Evolutionary conservation across 2,113 vertebrate species (phyloP).

Genomic region (Macquaria ambigua): DNA sequence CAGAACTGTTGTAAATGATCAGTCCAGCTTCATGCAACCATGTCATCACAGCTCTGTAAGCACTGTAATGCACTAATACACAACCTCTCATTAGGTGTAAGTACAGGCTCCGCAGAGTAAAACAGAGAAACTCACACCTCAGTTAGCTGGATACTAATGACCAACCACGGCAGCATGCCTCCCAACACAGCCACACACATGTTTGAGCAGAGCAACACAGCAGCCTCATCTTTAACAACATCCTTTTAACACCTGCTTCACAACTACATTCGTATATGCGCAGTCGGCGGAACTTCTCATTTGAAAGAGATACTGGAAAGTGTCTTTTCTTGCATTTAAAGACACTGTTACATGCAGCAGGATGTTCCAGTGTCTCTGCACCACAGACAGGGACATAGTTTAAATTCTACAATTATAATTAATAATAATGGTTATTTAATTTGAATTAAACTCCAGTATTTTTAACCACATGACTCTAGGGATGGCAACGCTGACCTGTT

Average conservation of each 20-base stretch:
- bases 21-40: constrained; percentile 11
- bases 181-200: constrained; percentile 9
- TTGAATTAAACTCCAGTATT: not conserved
- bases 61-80: constrained; percentile 34
- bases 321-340: not conserved
- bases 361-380: not conserved
- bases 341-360: not conserved
- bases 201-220: constrained; percentile 27
- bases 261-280: not conserved
- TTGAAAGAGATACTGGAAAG: constrained; percentile 8
- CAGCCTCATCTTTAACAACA: constrained; percentile 56
- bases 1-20: constrained; percentile 22
- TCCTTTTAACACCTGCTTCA: constrained; percentile 65
- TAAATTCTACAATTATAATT: not conserved
- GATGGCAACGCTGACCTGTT: no score
- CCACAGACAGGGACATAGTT: not conserved
- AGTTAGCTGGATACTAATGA: constrained; percentile 41
- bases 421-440: not conserved
- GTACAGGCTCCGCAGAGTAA: constrained; percentile 20
- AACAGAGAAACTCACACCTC: constrained; percentile 20
- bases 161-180: constrained; percentile 11
- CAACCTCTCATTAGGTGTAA: constrained; percentile 48
- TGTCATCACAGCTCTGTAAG: constrained; percentile 44
- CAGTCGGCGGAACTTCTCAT: constrained; percentile 4
- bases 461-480: not conserved